A percentile compares a stretch with the other conserved stretches of the same genome.
phyloP scores from a whole-genome alignment of 2,113 vertebrate species.

The Melanerpes formicivorus region DNA sequence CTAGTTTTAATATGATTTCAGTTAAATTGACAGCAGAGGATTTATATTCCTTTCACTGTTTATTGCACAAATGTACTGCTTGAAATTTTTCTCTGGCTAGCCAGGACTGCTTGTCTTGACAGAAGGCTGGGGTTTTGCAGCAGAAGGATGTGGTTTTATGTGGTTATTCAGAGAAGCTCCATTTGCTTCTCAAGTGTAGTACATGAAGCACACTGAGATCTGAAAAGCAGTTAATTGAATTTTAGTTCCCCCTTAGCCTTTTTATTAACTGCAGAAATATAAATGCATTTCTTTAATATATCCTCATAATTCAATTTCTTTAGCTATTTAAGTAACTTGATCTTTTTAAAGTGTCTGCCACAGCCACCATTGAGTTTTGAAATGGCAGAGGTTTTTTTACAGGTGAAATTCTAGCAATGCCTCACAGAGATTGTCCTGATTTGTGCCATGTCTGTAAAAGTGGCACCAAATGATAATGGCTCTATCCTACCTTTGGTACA shows the following conservation, averaged over 20 bases:
- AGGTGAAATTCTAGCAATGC: neutral
- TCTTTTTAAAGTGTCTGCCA: constrained; percentile 23
- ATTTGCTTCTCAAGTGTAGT: neutral
- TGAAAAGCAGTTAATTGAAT: constrained; percentile 24
- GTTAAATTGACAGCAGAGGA: neutral
- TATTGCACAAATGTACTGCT: neutral
- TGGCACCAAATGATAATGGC: neutral
- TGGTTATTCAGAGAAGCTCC: neutral
- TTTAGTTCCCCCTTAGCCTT: constrained; percentile 3
- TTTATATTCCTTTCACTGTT: neutral
- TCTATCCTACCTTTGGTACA: neutral
- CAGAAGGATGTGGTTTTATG: neutral
- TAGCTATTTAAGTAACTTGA: constrained; percentile 15
- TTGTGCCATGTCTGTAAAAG: constrained; percentile 1
- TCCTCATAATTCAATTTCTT: constrained; percentile 27
- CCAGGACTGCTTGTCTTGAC: neutral
- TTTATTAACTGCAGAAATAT: constrained; percentile 20
- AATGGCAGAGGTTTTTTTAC: constrained; percentile 31
- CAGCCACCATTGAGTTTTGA: neutral
- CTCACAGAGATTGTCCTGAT: neutral
- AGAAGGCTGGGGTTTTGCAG: neutral
- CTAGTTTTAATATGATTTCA: neutral
- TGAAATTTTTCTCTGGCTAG: neutral
- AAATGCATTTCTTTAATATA: neutral
- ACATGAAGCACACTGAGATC: neutral